These are phyloP conservation scores for Agriopis marginaria DNA, from an alignment of 2,888 invertebrate species.

Conservation along the genomic window DNA sequence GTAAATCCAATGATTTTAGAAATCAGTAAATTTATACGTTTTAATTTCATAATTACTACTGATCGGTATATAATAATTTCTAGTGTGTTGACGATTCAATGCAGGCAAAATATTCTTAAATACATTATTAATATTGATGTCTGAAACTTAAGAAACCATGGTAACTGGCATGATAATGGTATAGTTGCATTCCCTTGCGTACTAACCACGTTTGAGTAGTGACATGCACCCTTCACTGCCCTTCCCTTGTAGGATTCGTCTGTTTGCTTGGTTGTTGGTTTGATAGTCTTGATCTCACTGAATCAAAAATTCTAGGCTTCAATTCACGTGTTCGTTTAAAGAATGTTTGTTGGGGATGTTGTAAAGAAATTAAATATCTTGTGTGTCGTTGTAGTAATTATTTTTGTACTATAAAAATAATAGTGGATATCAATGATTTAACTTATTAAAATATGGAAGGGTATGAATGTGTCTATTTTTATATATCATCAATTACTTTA, in stretches of 20 bases:
- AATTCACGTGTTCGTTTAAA: slow-evolving; percentile 1
- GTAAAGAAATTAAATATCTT: neutral
- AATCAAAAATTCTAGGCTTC: slow-evolving; percentile 8
- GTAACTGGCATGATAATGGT: slow-evolving; percentile 66
- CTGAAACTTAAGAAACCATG: slow-evolving; percentile 58
- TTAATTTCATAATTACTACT: neutral
- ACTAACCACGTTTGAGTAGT: slow-evolving; percentile 61
- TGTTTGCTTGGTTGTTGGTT: slow-evolving; percentile 54
- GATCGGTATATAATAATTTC: neutral
- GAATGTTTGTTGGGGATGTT: slow-evolving; percentile 13
- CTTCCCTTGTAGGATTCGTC: slow-evolving; percentile 48
- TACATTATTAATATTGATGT: neutral
- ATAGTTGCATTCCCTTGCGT: slow-evolving; percentile 71
- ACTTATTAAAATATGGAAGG: neutral
- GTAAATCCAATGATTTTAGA: neutral
- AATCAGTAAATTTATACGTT: neutral
- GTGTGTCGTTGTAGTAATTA: slow-evolving; percentile 7
- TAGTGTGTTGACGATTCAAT: neutral
- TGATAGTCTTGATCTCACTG: slow-evolving; percentile 33
- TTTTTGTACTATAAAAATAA: slow-evolving; percentile 1
- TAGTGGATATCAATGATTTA: neutral
- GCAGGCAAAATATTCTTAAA: neutral
- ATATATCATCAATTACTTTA: neutral
- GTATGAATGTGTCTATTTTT: neutral
- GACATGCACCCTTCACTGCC: slow-evolving; percentile 63